Conservation (phyloP, 2,113 vertebrate genomes). For the Thalassarche chlororhynchos region DNA sequence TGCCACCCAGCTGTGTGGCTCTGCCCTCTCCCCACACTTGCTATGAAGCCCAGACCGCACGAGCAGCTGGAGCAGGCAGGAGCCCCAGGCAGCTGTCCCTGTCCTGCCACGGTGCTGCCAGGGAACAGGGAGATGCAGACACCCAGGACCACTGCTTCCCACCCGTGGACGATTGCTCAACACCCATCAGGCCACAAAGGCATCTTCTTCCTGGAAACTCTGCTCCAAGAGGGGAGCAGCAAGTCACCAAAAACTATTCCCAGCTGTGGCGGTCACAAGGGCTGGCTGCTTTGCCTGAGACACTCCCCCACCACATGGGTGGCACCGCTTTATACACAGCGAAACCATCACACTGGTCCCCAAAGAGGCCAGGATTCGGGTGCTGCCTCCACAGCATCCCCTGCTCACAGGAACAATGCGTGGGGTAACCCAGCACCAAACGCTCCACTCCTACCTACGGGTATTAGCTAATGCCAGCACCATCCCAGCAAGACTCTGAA, state of each 20-base stretch:
- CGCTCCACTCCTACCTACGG: background rate
- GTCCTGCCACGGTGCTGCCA: background rate
- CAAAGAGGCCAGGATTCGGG: background rate
- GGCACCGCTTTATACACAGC: background rate
- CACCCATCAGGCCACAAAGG: background rate
- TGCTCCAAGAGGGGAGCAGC: background rate
- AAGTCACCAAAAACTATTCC: background rate
- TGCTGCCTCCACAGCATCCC: background rate
- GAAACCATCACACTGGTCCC: fast-evolving
- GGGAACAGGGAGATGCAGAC: background rate
- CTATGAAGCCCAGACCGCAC: fast-evolving
- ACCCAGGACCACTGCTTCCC: background rate
- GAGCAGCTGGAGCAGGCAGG: fast-evolving
- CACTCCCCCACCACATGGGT: background rate
- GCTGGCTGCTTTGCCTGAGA: background rate
- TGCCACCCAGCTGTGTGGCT: background rate
- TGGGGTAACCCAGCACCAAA: background rate
- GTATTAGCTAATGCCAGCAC: background rate
- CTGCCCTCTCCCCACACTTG: background rate
- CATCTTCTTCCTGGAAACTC: background rate
- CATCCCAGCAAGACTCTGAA: background rate
- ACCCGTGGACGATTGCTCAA: background rate
- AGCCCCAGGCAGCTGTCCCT: background rate
- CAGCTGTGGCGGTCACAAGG: background rate
- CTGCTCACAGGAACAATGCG: background rate